Conservation (phyloP, 1,140 invertebrate genomes). For the Polypedilum vanderplanki region DNA sequence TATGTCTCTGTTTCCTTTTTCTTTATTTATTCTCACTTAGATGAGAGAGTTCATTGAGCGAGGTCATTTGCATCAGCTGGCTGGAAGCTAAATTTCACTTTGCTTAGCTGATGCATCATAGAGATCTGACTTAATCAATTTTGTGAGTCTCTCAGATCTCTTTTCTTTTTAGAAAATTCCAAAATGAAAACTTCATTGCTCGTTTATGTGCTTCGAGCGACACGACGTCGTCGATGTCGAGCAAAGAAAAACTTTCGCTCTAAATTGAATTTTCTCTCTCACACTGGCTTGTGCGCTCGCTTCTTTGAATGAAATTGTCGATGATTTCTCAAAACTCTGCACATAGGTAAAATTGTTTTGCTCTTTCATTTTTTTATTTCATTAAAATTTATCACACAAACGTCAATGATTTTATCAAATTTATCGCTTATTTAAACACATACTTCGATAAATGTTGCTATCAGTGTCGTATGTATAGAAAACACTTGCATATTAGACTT, state of each 20-base stretch:
- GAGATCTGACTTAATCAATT: conserved; percentile 5
- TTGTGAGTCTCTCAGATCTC: background rate
- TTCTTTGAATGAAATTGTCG: background rate
- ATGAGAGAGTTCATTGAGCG: conserved; percentile 1
- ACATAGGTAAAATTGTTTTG: background rate
- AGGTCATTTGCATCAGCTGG: conserved; percentile 14
- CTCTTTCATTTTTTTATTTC: no score
- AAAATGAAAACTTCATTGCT: conserved; percentile 1
- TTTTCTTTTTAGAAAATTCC: conserved; percentile 7
- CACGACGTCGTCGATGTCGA: background rate
- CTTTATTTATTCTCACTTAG: no score
- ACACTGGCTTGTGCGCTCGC: no score
- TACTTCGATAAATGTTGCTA: no score
- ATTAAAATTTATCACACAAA: background rate
- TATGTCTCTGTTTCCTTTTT: background rate
- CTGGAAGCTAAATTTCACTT: conserved; percentile 8
- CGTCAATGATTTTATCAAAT: background rate
- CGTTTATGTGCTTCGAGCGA: conserved; percentile 2
- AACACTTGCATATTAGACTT: no score
- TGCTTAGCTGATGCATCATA: background rate
- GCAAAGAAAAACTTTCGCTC: background rate
- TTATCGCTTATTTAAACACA: background rate
- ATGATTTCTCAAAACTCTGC: conserved; percentile 3
- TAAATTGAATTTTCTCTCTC: no score
- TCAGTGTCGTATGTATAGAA: no score